A percentile compares a stretch with the other conserved stretches of the same genome.
phyloP scores from a whole-genome alignment of 2,797 vertebrate genomes.

The Toxotes lorentzi region DNA sequence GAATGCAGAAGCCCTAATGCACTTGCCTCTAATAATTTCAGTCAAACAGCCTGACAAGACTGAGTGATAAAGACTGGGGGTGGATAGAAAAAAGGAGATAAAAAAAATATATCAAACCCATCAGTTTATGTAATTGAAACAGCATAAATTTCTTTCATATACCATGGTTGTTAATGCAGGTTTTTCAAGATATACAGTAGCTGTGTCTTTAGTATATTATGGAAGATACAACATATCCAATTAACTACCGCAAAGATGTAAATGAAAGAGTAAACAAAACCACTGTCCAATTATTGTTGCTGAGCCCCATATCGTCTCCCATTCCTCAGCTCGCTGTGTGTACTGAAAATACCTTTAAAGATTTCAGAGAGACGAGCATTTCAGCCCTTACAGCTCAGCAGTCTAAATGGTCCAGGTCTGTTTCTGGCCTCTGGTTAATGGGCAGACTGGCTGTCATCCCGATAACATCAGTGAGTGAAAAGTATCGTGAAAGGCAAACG shows the following conservation, averaged over 20 bases:
- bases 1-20: slow-evolving; percentile 7
- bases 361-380: slow-evolving; percentile 28
- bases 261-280: slow-evolving; percentile 23
- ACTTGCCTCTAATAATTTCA: not conserved
- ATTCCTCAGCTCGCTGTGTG: slow-evolving; percentile 28
- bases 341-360: slow-evolving; percentile 27
- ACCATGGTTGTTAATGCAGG: not conserved
- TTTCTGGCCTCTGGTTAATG: slow-evolving; percentile 57
- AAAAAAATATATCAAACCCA: not conserved
- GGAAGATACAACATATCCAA: not conserved
- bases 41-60: not conserved
- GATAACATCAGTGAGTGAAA: slow-evolving; percentile 58
- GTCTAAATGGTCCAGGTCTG: slow-evolving; percentile 34
- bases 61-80: not conserved
- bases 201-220: not conserved
- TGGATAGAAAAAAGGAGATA: not conserved
- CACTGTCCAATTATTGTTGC: slow-evolving; percentile 36
- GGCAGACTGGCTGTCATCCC: slow-evolving; percentile 45
- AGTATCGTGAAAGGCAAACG: slow-evolving; percentile 28
- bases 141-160: not conserved
- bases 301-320: slow-evolving; percentile 8
- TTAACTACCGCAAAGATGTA: slow-evolving; percentile 14
- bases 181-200: not conserved
- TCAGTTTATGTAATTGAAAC: not conserved
- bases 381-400: slow-evolving; percentile 21